Evolutionary conservation across 2,113 vertebrate genomes (phyloP).

Genomic region (Periophthalmus modestus): DNA sequence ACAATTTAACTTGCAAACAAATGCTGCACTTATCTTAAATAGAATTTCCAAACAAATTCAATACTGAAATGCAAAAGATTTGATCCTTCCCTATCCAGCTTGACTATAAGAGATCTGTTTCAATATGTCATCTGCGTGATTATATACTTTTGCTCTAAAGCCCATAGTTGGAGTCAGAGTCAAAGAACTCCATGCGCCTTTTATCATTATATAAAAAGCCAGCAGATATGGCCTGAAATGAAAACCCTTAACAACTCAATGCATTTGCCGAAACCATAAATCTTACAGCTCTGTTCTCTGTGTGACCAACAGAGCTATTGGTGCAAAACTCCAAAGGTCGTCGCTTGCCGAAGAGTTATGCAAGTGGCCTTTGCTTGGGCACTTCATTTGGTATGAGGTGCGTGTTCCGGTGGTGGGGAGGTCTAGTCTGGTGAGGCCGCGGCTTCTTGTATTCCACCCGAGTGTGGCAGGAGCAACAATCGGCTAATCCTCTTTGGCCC

Average conservation of each 20-base stretch:
- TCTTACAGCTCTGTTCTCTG: constrained; percentile 44
- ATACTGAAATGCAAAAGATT: no score
- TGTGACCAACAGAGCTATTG: constrained; percentile 36
- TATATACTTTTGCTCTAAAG: neutral
- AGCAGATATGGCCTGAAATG: neutral
- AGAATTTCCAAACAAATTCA: no score
- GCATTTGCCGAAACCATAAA: constrained; percentile 33
- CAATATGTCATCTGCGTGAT: neutral
- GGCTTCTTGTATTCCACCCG: constrained; percentile 49
- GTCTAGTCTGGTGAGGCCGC: constrained; percentile 22
- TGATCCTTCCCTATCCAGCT: no score
- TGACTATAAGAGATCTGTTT: neutral
- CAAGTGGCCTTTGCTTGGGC: constrained; percentile 69
- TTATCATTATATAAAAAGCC: neutral
- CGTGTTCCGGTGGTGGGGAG: constrained; percentile 33
- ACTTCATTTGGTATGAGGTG: constrained; percentile 60
- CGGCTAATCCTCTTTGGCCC: constrained; percentile 59
- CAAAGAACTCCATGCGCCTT: neutral
- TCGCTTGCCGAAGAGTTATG: constrained; percentile 63
- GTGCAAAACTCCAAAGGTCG: constrained; percentile 66
- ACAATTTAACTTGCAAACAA: neutral
- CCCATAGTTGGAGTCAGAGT: neutral
- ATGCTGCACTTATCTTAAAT: neutral
- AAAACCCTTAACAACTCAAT: constrained; percentile 12
- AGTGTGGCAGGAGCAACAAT: constrained; percentile 54